Conservation (phyloP, 2,113 vertebrate species). For the Silurus asotus region DNA sequence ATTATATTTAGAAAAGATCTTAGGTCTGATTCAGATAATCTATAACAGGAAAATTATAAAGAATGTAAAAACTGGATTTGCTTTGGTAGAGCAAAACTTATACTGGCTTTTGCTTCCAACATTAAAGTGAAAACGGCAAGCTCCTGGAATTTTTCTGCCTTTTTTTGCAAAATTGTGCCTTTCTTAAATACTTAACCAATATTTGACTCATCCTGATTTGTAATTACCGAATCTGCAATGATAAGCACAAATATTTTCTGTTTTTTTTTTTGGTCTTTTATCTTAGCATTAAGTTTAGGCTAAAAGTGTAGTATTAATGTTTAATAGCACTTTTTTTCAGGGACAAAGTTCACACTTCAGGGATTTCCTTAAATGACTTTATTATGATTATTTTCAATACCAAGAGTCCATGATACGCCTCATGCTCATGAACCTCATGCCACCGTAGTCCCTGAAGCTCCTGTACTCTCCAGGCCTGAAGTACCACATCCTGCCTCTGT, state of each 20-base stretch:
- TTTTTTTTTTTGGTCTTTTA: background rate
- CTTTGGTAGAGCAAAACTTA: no score
- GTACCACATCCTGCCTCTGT: slow-evolving; percentile 56
- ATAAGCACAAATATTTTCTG: background rate
- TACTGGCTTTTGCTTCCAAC: background rate
- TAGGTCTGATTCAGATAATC: background rate
- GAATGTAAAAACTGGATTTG: no score
- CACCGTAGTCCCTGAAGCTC: slow-evolving; percentile 13
- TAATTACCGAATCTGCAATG: background rate
- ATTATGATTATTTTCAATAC: slow-evolving; percentile 5
- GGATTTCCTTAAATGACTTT: background rate
- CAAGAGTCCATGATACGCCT: slow-evolving; percentile 18
- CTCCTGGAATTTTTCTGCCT: background rate
- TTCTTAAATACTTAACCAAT: background rate
- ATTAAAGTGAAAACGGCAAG: background rate
- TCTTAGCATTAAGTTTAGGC: background rate
- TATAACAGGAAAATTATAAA: background rate
- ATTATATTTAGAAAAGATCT: background rate
- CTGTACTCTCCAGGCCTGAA: slow-evolving; percentile 53
- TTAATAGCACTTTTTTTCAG: background rate
- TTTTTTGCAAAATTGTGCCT: background rate
- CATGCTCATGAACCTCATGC: slow-evolving; percentile 17
- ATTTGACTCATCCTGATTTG: background rate
- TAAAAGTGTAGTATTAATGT: background rate
- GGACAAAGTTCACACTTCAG: background rate